Percentiles rank a stretch among this genome's conserved stretches.
phyloP scores from a whole-genome alignment of 2,797 vertebrate genomes.

The Lycodopsis pacificus region DNA sequence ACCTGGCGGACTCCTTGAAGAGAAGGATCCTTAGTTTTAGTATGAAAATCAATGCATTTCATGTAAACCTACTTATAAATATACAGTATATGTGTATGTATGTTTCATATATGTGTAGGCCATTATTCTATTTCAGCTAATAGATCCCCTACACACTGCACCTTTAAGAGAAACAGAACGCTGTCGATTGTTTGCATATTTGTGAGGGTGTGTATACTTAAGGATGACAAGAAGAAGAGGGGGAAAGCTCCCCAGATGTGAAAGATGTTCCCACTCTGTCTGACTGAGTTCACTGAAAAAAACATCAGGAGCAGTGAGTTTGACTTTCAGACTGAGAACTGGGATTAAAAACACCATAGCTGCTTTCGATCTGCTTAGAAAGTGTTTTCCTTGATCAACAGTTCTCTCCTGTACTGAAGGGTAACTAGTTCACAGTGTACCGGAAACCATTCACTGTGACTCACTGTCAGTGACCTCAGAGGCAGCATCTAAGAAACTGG shows the following conservation, averaged over 20 bases:
- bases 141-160: neutral
- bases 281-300: neutral
- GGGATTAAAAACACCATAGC: neutral
- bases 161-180: neutral
- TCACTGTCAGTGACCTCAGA: too few species aligned
- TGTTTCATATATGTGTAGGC: too few species aligned
- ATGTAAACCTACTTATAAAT: neutral
- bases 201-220: conserved; percentile 24
- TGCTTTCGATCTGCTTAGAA: neutral
- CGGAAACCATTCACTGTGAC: too few species aligned
- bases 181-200: conserved; percentile 20
- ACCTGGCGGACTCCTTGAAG: too few species aligned
- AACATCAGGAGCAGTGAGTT: neutral
- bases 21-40: neutral
- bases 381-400: neutral
- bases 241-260: neutral
- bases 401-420: neutral
- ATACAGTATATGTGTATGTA: neutral
- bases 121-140: neutral
- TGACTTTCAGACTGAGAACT: neutral
- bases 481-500: neutral
- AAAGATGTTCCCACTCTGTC: neutral
- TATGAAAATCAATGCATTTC: neutral
- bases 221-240: neutral
- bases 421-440: conserved; percentile 11